These are phyloP conservation scores for Zonitis immaculata DNA, from an alignment of 2,888 invertebrate species.

Conservation along the genomic window DNA sequence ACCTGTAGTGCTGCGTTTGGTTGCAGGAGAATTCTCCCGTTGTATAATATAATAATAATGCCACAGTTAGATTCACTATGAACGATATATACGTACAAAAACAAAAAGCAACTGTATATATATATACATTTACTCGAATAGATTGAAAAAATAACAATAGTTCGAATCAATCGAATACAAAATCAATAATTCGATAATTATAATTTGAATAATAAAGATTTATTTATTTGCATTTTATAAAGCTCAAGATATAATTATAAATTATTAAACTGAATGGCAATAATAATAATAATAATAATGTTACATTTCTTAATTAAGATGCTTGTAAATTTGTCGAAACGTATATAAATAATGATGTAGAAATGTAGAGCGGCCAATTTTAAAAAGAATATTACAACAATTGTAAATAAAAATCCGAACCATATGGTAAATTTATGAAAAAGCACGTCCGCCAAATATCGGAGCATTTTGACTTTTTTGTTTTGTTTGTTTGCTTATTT, in stretches of 20 bases:
- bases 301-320: slow-evolving; percentile 3
- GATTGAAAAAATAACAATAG: no score
- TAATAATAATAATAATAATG: no score
- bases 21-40: slow-evolving; percentile 3
- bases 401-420: no score
- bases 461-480: no score
- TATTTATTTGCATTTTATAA: neutral
- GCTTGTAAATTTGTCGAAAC: slow-evolving; percentile 7
- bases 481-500: no score
- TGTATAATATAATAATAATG: no score
- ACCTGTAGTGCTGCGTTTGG: slow-evolving; percentile 24
- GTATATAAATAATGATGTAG: no score
- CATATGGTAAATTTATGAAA: no score
- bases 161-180: slow-evolving; percentile 38
- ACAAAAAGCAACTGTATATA: neutral
- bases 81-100: neutral
- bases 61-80: slow-evolving; percentile 3
- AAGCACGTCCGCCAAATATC: no score
- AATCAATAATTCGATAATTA: slow-evolving; percentile 43
- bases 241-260: neutral
- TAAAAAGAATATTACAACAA: no score
- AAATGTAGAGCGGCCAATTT: no score
- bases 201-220: slow-evolving; percentile 38
- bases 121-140: no score
- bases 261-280: neutral